These are phyloP conservation scores for Neostethus bicornis DNA, from an alignment of 2,797 vertebrate genomes.

Conservation along the genomic window DNA sequence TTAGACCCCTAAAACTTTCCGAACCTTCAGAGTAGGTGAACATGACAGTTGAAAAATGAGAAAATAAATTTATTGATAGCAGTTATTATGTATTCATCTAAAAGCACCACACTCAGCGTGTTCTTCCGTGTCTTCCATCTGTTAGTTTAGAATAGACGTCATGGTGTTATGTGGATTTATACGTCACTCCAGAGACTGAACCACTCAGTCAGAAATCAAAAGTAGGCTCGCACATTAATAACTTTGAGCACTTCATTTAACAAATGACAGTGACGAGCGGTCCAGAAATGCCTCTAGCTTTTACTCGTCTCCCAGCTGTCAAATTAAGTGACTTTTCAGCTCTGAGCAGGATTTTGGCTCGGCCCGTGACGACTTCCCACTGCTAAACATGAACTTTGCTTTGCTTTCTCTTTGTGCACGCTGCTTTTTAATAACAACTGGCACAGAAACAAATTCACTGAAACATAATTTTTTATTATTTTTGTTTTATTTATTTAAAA, in stretches of 20 bases:
- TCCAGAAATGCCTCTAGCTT: constrained; percentile 26
- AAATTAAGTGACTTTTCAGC: constrained; percentile 24
- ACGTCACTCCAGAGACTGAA: constrained; percentile 5
- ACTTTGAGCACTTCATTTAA: constrained; percentile 9
- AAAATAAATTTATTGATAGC: constrained; percentile 24
- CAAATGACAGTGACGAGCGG: constrained; percentile 32
- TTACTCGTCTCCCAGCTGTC: constrained; percentile 8
- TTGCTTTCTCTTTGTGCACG: background rate
- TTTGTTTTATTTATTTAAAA: too few species aligned
- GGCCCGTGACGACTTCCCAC: constrained; percentile 5
- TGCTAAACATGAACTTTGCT: constrained; percentile 27
- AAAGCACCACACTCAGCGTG: constrained; percentile 10
- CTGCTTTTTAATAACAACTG: too few species aligned
- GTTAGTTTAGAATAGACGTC: constrained; percentile 26
- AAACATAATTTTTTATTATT: too few species aligned
- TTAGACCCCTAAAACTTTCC: too few species aligned
- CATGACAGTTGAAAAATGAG: constrained; percentile 12
- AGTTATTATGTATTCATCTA: constrained; percentile 16
- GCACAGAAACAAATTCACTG: too few species aligned
- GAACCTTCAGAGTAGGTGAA: constrained; percentile 27
- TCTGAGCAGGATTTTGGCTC: constrained; percentile 38
- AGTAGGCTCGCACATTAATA: constrained; percentile 6
- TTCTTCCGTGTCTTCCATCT: constrained; percentile 12
- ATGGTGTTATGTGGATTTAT: constrained; percentile 14
- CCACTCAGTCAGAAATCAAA: background rate